Percentiles rank a stretch among this genome's conserved stretches.
Evolutionary conservation across 2,113 vertebrate species (phyloP).

Genomic region (Sciurus niger): DNA sequence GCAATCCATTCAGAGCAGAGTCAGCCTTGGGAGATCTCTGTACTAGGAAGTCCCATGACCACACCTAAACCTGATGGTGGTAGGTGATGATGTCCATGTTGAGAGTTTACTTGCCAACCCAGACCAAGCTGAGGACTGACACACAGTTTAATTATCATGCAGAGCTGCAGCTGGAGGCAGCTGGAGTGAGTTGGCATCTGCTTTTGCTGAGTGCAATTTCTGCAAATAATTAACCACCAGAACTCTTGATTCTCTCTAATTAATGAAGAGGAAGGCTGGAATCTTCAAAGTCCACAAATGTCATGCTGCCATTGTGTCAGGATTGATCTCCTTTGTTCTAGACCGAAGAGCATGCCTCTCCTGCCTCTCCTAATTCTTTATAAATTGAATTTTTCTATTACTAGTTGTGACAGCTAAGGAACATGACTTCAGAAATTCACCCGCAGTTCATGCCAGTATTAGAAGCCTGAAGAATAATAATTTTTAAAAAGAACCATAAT

Average conservation of each 20-base stretch:
- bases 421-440: conserved; percentile 83
- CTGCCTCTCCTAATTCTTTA: conserved; percentile 79
- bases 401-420: conserved; percentile 82
- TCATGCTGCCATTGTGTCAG: conserved; percentile 80
- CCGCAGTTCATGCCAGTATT: conserved; percentile 70
- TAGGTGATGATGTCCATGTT: neutral
- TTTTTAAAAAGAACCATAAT: conserved; percentile 77
- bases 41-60: neutral
- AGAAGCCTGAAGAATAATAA: conserved; percentile 83
- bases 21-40: neutral
- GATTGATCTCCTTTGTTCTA: conserved; percentile 75
- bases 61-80: neutral
- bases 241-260: conserved; percentile 84
- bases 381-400: conserved; percentile 82
- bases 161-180: conserved; percentile 72
- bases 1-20: neutral
- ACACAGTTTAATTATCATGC: conserved; percentile 71
- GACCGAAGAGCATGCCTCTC: conserved; percentile 69
- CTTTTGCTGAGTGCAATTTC: conserved; percentile 78
- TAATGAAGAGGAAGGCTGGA: conserved; percentile 82
- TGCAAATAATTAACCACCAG: conserved; percentile 85
- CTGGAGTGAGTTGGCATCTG: conserved; percentile 74
- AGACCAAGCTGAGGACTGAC: conserved; percentile 9
- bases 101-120: conserved; percentile 38
- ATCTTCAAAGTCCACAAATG: conserved; percentile 82